Evolutionary conservation across 1,140 invertebrate species (phyloP), one percentile per base, ranked within the genome.

Genomic region (Ridgeia piscesae): DNA sequence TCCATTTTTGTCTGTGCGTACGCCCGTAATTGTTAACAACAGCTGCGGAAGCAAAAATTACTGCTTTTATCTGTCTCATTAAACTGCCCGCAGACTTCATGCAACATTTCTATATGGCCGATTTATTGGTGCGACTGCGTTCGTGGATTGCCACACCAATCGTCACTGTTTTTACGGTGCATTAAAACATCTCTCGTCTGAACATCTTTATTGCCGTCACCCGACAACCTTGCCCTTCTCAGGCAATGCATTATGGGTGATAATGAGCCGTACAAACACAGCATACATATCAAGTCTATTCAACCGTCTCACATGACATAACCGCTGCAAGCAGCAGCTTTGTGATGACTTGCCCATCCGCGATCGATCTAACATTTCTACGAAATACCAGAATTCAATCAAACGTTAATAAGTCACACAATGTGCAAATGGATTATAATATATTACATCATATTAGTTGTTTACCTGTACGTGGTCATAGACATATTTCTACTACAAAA

Each of bases 1-100:
- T 77, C 27, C 2, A 21, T 31, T 77, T 77, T 77, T 77, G 58
- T 77, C 17, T 14, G 58, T 14, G 11, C 17, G 17, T 14, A 9
- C 17, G 17, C 58, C 4, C 58, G 58, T 77, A 77, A 77, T 77
- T 77, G 58, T 21, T 77, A 42, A 6, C 11, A 77, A 77, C 58
- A 77, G 58, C 58, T 77, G 58, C 58, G 58, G 58, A 77, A 77
- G 27, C 58, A 77, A 77, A 77, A 77, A 77, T 77, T 77, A 77
- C 58, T 77, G 58, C 58, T 77, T 77, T 77, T 77, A 77, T 77
- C 58, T 31, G 27, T 77, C 58, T 27, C 58, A 77, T 77, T 77
- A 77, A 77, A 77, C 58, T 77, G 58, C 58, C 58, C 27, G 58
- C 58, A 17, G 58, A 77, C 17, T 77, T 77, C 58, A 77, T 4